Base-by-base conservation (phyloP, 1,140 invertebrate species). In the Mercenaria mercenaria region DNA sequence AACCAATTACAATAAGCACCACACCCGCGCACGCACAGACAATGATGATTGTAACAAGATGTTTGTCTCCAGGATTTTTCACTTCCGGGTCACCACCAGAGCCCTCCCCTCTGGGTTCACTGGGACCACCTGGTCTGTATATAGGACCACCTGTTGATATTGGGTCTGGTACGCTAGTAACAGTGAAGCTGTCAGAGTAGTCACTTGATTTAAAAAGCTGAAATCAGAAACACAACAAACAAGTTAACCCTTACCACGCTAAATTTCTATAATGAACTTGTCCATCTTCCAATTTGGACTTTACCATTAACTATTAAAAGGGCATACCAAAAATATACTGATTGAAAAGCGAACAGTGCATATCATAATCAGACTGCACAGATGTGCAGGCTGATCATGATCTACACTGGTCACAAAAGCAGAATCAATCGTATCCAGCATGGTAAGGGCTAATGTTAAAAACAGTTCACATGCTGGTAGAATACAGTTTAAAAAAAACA, bases 1-100 rank as follows among this genome's bases (percentile, higher is more conserved):
- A 94, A 34, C 95, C 92, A 23, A 97, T 89, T 26, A 96, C 93
- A 50, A 97, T 92, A 18, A 96, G 89, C 18, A 95, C 95, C n/a
- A 97, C 94, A 23, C 94, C 95, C 77, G 90, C 93, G 90, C 94
- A 94, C 20, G 96, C 95, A 4, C 94, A 94, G 2, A 94, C 93
- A 84, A 95, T 95, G 61, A 93, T 91, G 67, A 93, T 92, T 20
- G 94, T 93, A 77, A 95, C 84, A 59, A 95, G 84, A 43, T 90
- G 92, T 41, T 92, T 89, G 20, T 90, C 89, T 20, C 89, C 88
- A 47, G 89, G 74, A 61, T 89, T 52, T 76, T 88, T 86, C 34
- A 88, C 56, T 50, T 86, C 69, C 72, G 76, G 87, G 81, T 76
- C 61, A 20, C 32, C 43, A 26, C 8, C 26, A 52, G 23, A 29